Evolutionary conservation across 2,113 vertebrate genomes (phyloP).

Genomic region (Callipepla squamata): DNA sequence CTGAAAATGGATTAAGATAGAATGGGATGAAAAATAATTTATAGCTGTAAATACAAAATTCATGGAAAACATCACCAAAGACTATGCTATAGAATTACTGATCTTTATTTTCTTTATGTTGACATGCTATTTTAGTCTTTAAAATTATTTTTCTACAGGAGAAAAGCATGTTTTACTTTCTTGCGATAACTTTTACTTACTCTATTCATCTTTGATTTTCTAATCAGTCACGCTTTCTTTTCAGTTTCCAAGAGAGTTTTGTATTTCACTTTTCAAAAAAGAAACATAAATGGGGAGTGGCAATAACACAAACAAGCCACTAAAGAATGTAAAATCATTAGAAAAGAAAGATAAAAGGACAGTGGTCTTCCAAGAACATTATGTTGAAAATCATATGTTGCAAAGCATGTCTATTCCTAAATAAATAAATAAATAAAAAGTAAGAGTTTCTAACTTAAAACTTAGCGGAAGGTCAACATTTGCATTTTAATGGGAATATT

Average conservation of each 20-base stretch:
- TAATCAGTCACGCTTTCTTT: neutral
- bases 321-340: conserved; percentile 6
- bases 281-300: neutral
- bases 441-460: neutral
- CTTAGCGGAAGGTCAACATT: conserved; percentile 15
- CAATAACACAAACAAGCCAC: neutral
- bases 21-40: neutral
- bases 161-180: neutral
- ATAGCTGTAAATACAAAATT: neutral
- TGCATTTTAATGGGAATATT: conserved; percentile 42
- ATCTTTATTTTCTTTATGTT: neutral
- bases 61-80: neutral
- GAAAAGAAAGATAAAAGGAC: conserved; percentile 20
- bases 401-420: neutral
- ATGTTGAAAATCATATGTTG: neutral
- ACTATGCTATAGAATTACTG: neutral
- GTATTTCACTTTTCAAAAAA: neutral
- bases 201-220: neutral
- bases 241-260: neutral
- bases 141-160: neutral
- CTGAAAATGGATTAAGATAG: neutral
- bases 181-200: neutral
- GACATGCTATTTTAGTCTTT: neutral
- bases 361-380: neutral
- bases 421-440: conserved; percentile 15